A percentile compares a stretch with the other conserved stretches of the same genome.
Evolutionary conservation across 2,113 vertebrate species (phyloP).

Genomic region (Saccopteryx bilineata): DNA sequence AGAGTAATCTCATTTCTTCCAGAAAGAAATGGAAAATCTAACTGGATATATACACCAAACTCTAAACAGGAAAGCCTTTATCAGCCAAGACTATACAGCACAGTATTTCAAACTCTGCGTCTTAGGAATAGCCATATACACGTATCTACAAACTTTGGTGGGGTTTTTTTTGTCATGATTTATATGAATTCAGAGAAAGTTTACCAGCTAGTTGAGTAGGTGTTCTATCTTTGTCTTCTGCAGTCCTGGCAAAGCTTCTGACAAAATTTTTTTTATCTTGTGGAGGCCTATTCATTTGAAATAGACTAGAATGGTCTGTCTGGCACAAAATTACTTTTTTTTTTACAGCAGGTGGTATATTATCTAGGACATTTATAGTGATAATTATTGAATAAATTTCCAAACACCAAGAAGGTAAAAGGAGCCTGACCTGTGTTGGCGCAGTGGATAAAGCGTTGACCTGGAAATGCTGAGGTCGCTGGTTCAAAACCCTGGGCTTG

Average conservation of each 20-base stretch:
- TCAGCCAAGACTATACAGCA: neutral
- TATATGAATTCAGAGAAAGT: neutral
- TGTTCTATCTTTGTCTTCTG: neutral
- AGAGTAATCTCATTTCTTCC: neutral
- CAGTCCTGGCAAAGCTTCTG: neutral
- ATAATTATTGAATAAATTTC: slow-evolving; percentile 5
- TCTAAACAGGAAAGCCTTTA: neutral
- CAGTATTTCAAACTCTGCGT: neutral
- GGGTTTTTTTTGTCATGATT: neutral
- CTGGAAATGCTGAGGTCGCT: too few relatives aligned
- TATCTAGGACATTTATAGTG: neutral
- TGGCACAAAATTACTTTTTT: slow-evolving; percentile 54
- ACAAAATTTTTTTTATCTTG: neutral
- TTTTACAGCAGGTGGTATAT: neutral
- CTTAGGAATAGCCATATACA: neutral
- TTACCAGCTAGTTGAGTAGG: neutral
- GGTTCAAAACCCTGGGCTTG: too few relatives aligned
- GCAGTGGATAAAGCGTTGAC: too few relatives aligned
- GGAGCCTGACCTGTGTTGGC: too few relatives aligned
- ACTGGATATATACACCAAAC: neutral
- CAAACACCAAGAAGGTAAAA: slow-evolving; percentile 22
- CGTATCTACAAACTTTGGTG: neutral
- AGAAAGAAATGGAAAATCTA: neutral
- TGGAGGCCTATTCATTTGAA: neutral
- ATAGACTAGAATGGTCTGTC: slow-evolving; percentile 31